These are phyloP conservation scores for Acridotheres tristis DNA, from an alignment of 2,797 vertebrate genomes.

Conservation along the genomic window DNA sequence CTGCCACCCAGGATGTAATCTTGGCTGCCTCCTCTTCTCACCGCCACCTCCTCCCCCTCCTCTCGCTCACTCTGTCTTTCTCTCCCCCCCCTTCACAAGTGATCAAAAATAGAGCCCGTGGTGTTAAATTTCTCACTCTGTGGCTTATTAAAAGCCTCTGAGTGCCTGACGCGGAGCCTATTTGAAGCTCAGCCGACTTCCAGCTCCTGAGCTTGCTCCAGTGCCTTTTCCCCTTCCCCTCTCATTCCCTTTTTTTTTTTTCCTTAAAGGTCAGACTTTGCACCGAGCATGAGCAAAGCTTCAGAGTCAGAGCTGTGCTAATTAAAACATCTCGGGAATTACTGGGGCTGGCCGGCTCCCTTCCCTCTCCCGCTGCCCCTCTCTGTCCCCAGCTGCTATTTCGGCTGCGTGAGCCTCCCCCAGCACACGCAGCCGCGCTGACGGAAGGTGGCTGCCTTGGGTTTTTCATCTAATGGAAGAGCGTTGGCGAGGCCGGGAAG, in stretches of 20 bases:
- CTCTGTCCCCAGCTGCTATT: conserved; percentile 27
- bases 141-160: conserved; percentile 64
- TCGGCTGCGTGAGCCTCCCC: not conserved
- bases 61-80: conserved; percentile 51
- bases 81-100: conserved; percentile 15
- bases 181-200: conserved; percentile 54
- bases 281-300: not conserved
- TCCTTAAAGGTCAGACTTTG: conserved; percentile 26
- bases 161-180: conserved; percentile 41
- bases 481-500: conserved; percentile 64
- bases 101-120: conserved; percentile 63
- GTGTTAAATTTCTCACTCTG: conserved; percentile 54
- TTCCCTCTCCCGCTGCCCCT: not conserved
- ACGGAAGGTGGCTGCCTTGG: conserved; percentile 34
- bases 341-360: not conserved
- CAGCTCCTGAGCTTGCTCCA: conserved; percentile 6
- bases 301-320: not conserved
- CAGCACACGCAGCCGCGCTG: conserved; percentile 9
- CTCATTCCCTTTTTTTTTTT: not conserved
- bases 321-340: conserved; percentile 44
- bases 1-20: conserved; percentile 69
- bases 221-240: conserved; percentile 1
- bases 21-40: conserved; percentile 81
- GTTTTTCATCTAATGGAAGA: conserved; percentile 34
- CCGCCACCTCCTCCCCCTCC: conserved; percentile 75